These are phyloP conservation scores for Podarcis siculus DNA, from an alignment of 2,797 vertebrate genomes.

Conservation along the genomic window DNA sequence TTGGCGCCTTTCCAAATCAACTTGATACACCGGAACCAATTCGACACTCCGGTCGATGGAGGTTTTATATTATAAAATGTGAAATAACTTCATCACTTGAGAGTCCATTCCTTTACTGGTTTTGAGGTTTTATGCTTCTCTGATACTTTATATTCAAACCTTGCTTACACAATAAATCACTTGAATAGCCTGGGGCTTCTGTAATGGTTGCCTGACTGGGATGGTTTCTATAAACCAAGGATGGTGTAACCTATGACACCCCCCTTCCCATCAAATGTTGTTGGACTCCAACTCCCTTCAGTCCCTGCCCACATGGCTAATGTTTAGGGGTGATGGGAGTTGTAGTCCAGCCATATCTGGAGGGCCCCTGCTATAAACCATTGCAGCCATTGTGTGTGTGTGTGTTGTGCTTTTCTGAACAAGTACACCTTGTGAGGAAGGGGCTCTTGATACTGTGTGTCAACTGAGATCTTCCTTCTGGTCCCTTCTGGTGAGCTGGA, in stretches of 20 bases:
- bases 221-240: not conserved
- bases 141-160: slow-evolving; percentile 4
- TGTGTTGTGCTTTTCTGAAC: too few species aligned
- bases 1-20: too few species aligned
- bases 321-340: too few species aligned
- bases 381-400: too few species aligned
- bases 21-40: not conserved
- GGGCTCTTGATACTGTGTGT: not conserved
- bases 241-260: too few species aligned
- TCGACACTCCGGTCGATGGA: not conserved
- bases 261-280: too few species aligned
- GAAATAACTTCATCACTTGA: not conserved
- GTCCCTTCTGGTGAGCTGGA: not conserved
- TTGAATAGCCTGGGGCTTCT: not conserved
- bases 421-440: not conserved
- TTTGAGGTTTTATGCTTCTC: not conserved
- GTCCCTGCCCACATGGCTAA: too few species aligned
- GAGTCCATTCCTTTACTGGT: not conserved
- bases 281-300: too few species aligned
- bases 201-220: not conserved
- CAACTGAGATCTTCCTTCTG: not conserved
- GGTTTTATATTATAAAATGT: too few species aligned
- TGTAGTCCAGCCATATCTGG: too few species aligned
- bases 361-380: too few species aligned
- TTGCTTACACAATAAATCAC: not conserved